These are phyloP conservation scores for Anticlea derivata DNA, from an alignment of 2,888 invertebrate species.

Conservation along the genomic window DNA sequence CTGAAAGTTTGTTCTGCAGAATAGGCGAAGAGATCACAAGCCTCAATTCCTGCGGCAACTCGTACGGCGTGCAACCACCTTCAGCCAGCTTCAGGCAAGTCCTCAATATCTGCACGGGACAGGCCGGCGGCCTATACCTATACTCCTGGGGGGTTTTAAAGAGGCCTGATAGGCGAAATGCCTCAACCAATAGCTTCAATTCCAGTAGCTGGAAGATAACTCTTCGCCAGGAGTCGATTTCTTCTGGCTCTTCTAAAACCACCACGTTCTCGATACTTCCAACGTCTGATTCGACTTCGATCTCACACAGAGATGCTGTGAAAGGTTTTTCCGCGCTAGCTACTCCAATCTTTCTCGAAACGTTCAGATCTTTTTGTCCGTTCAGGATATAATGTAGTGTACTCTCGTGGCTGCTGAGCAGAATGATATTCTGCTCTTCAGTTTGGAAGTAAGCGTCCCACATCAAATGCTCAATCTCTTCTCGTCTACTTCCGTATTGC, in stretches of 20 bases:
- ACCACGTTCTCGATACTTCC: constrained; percentile 69
- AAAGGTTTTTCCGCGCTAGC: constrained; percentile 63
- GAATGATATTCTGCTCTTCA: constrained; percentile 52
- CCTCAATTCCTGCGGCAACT: constrained; percentile 86
- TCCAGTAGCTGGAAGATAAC: constrained; percentile 83
- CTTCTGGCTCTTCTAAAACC: constrained; percentile 64
- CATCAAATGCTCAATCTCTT: constrained; percentile 75
- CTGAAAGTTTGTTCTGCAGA: constrained; percentile 63
- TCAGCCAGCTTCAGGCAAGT: constrained; percentile 86
- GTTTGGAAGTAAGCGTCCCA: constrained; percentile 71
- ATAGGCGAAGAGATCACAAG: constrained; percentile 76
- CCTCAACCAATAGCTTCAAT: constrained; percentile 83
- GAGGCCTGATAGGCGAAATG: constrained; percentile 83
- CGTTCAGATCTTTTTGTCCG: constrained; percentile 62
- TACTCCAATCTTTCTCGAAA: constrained; percentile 57
- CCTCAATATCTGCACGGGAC: constrained; percentile 83
- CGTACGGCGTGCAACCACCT: constrained; percentile 84
- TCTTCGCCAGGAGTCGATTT: constrained; percentile 69
- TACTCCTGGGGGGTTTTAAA: constrained; percentile 76
- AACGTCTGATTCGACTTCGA: constrained; percentile 74
- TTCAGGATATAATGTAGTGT: constrained; percentile 67
- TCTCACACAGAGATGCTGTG: constrained; percentile 65
- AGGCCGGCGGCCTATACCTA: constrained; percentile 61
- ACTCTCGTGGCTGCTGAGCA: constrained; percentile 62
- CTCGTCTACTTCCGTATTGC: constrained; percentile 65